phyloP scores from a whole-genome alignment of 2,797 vertebrate species.

The Prionace glauca region DNA sequence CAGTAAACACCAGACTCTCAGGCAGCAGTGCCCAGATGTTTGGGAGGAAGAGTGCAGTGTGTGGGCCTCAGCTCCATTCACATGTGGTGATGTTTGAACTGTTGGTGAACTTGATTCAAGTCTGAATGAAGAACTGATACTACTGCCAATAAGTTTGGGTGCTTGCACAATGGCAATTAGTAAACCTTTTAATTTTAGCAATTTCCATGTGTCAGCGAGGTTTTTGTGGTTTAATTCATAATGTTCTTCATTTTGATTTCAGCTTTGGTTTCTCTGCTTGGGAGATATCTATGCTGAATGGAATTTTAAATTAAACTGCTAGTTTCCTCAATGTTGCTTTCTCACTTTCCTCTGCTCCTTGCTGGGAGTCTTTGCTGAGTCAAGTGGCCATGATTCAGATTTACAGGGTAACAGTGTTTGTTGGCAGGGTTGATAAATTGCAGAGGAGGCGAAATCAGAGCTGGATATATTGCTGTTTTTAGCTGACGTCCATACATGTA shows the following conservation, averaged over 20 bases:
- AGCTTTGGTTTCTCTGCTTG: not conserved
- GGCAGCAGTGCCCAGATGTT: constrained; percentile 2
- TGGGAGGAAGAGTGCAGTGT: not conserved
- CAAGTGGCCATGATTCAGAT: not conserved
- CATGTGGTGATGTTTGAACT: not conserved
- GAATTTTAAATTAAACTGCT: constrained; percentile 1
- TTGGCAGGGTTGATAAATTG: not conserved
- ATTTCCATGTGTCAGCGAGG: not conserved
- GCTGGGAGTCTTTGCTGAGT: not conserved
- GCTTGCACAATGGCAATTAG: not conserved
- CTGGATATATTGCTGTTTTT: not conserved
- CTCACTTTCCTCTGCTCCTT: not conserved
- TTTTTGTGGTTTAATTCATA: constrained; percentile 16
- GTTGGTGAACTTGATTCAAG: not conserved
- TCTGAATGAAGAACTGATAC: not conserved
- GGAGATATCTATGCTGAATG: not conserved
- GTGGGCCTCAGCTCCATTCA: not conserved
- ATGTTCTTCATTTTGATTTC: constrained; percentile 21
- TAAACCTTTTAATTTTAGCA: not conserved
- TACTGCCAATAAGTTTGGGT: not conserved
- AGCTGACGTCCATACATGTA: not conserved
- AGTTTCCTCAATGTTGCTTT: not conserved
- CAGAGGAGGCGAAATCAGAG: not conserved
- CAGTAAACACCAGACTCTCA: not conserved
- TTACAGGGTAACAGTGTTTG: not conserved